Evolutionary conservation across 2,797 vertebrate species (phyloP), one percentile per base, ranked within the genome.

Genomic region (Carapus acus): DNA sequence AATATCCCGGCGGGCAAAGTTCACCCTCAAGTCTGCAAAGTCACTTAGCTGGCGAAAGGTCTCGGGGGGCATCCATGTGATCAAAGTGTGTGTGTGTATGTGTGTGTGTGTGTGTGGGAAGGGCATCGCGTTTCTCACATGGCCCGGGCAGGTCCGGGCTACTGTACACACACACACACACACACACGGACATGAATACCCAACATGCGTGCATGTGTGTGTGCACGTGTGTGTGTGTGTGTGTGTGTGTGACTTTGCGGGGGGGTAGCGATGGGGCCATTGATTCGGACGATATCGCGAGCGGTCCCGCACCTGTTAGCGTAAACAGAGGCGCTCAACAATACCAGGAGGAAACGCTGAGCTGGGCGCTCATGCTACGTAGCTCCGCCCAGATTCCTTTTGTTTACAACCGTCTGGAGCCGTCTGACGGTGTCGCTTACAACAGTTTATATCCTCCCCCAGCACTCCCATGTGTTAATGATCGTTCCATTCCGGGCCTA

Each of bases 351-450:
- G 9, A 55, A 66, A 63, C 48, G 1, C 23, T 43, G 38, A 71
- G 54, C 57, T 70, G 69, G 73, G 52, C 47, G 62, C 54, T 63
- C 45, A 45, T 18, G 69, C 57, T 59, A 59, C 59, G 72, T 71
- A 71, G 66, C 74, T 47, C 49, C 59, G 67, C 62, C 40, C 39
- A 73, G 67, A 74, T 77, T 81, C 66, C n/a, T 72, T 74, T 69
- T 54, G 40, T 77, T 80, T 84, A 78, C 77, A 80, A 82, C 74
- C 73, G 72, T 81, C 79, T 79, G 64, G 66, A 79, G 37, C 63
- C 53, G 71, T 78, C 73, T 79, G 53, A 65, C 45, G 82, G 81
- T 84, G 60, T 87, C 77, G 42, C 60, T 83, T 86, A 78, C 83
- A 73, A 77, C 78, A 74, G 54, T 82, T 80, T 77, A 85, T 84